A percentile compares a stretch with the other conserved stretches of the same genome.
These are phyloP conservation scores for Xerus rutilus DNA, from an alignment of 2,797 vertebrate genomes.

Conservation along the genomic window DNA sequence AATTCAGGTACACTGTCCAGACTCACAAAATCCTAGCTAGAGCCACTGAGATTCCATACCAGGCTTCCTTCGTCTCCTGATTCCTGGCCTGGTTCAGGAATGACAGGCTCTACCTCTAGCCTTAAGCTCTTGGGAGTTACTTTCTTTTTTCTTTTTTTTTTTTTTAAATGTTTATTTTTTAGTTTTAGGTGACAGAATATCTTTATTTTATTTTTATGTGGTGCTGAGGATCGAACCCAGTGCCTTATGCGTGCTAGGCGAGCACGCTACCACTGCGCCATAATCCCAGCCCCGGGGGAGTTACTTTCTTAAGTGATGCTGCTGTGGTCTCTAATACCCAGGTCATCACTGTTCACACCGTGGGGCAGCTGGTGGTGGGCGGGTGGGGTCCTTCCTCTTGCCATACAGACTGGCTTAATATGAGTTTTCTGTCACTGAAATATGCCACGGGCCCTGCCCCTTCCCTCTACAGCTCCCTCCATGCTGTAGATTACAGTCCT, in stretches of 20 bases:
- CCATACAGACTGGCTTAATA: background rate
- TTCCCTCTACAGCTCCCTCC: background rate
- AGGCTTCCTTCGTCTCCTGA: background rate
- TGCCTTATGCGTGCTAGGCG: too few species aligned
- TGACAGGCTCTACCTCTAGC: background rate
- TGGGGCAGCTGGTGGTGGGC: background rate
- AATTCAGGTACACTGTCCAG: background rate
- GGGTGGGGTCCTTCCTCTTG: background rate
- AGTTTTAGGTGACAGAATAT: too few species aligned
- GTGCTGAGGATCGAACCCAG: too few species aligned
- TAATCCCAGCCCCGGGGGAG: too few species aligned
- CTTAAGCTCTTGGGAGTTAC: background rate
- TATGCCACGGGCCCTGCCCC: background rate
- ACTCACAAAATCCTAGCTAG: background rate
- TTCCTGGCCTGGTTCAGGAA: background rate
- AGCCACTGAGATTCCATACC: background rate
- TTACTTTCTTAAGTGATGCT: background rate
- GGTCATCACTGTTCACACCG: background rate
- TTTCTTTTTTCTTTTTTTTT: too few species aligned
- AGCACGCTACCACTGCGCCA: too few species aligned
- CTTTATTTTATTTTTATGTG: too few species aligned
- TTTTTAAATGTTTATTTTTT: too few species aligned
- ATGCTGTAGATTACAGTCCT: background rate
- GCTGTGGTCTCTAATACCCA: background rate
- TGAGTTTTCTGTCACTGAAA: background rate